phyloP scores from a whole-genome alignment of 1,140 invertebrate genomes.

The Oryctes rhinoceros region DNA sequence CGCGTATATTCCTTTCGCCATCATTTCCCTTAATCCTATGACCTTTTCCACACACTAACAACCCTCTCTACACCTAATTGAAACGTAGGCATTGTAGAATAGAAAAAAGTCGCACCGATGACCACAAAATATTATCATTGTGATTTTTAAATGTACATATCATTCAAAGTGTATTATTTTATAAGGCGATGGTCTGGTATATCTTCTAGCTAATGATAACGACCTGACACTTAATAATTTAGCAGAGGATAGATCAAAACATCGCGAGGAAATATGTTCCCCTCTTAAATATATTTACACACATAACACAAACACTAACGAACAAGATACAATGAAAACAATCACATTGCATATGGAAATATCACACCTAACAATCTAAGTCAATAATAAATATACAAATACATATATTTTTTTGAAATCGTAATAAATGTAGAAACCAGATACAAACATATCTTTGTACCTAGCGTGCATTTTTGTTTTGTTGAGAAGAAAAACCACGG shows the following conservation, averaged over 20 bases:
- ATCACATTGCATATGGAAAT: constrained; percentile 18
- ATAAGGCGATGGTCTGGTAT: constrained; percentile 47
- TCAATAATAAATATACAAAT: constrained; percentile 7
- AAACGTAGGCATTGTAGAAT: not conserved
- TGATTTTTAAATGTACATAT: constrained; percentile 56
- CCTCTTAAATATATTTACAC: not conserved
- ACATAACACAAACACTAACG: not conserved
- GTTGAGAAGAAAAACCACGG: not conserved
- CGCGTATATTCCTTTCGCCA: constrained; percentile 38
- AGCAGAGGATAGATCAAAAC: constrained; percentile 11
- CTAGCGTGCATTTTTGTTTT: not conserved
- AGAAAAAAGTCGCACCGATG: not conserved
- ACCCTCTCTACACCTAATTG: constrained; percentile 26
- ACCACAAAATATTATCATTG: constrained; percentile 44
- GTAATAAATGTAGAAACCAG: not conserved
- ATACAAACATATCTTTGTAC: constrained; percentile 22
- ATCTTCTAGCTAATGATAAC: constrained; percentile 56
- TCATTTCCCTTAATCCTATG: not conserved
- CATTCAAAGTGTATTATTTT: constrained; percentile 39
- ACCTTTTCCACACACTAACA: constrained; percentile 1
- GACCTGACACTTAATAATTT: constrained; percentile 57
- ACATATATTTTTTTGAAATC: constrained; percentile 24
- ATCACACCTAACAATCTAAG: constrained; percentile 17
- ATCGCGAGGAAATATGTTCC: not conserved
- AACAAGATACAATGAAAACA: not conserved